Evolutionary conservation across 2,797 vertebrate species (phyloP), one percentile per base, ranked within the genome.

Genomic region (Girardinus metallicus): DNA sequence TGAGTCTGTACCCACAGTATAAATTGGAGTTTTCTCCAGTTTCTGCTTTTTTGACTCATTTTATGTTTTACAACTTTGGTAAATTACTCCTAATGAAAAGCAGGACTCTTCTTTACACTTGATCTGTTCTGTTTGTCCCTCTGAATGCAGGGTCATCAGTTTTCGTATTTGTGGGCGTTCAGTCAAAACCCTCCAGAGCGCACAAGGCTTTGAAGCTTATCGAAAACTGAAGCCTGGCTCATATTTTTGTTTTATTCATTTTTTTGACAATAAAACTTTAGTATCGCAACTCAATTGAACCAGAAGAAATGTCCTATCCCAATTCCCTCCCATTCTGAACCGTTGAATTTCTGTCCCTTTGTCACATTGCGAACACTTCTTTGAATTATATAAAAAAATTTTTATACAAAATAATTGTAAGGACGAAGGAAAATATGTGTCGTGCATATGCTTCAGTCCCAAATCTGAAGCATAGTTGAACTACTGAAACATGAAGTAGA

Each of bases 81-180:
- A 90, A 95, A 86, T 86, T 82, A 80, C 70, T 85, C 79, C n/a
- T 92, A 92, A 94, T 92, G 74, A 89, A 92, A 93, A 81, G 83
- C 93, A 91, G 86, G 60, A 60, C 34, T 39, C 51, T 74, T 81
- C 21, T 64, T 23, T 83, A 75, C 73, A 74, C 68, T 34, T 62
- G 53, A n/a, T 79, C 72, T 83, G 81, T 49, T 60, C 82, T 82
- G 75, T 78, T 76, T 41, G 66, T 85, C 79, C 68, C 76, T 83
- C 77, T 81, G 51, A 85, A 66, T 73, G 81, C 86, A 83, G 76
- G 74, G 80, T 88, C 84, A 88, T 88, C 80, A 41, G 26, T 76
- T 80, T 81, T 85, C 80, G 84, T n/a, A 29, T 80, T 82, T 85
- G 75, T 72, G 60, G 41, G 74, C 72, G 1, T 34, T 41, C 21